phyloP scores from a whole-genome alignment of 2,113 vertebrate genomes.

The Ctenodactylus gundi region DNA sequence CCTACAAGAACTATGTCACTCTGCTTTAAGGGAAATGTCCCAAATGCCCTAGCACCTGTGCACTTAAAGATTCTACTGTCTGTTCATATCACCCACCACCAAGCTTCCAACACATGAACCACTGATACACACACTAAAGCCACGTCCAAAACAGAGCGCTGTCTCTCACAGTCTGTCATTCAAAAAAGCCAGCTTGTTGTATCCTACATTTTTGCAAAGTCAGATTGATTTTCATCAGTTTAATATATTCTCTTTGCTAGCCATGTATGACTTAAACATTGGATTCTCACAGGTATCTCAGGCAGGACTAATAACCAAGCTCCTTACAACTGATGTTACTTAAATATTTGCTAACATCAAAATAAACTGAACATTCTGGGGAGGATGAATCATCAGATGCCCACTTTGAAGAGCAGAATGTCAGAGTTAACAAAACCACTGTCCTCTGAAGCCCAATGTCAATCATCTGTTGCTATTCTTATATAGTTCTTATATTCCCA shows the following conservation, averaged over 20 bases:
- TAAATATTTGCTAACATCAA: conserved; percentile 1
- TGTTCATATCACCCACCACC: background rate
- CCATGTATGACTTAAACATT: background rate
- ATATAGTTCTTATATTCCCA: background rate
- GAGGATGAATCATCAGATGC: background rate
- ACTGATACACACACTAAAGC: background rate
- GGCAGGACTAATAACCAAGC: background rate
- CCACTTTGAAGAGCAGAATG: background rate
- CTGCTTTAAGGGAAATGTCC: background rate
- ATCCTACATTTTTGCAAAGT: background rate
- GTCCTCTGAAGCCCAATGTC: background rate
- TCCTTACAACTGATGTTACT: conserved; percentile 4
- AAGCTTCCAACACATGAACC: background rate
- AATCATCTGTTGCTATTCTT: background rate
- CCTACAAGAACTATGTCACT: background rate
- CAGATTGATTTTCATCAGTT: background rate
- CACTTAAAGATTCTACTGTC: background rate
- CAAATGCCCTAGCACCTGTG: background rate
- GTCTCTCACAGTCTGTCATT: background rate
- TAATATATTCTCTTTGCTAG: background rate
- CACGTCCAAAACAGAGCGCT: background rate
- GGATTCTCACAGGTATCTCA: background rate
- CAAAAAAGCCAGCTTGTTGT: background rate
- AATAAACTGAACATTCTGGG: background rate
- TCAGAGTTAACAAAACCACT: background rate